These are phyloP conservation scores for Himantopus leucocephalus DNA, from an alignment of 2,113 vertebrate genomes.

Conservation along the genomic window DNA sequence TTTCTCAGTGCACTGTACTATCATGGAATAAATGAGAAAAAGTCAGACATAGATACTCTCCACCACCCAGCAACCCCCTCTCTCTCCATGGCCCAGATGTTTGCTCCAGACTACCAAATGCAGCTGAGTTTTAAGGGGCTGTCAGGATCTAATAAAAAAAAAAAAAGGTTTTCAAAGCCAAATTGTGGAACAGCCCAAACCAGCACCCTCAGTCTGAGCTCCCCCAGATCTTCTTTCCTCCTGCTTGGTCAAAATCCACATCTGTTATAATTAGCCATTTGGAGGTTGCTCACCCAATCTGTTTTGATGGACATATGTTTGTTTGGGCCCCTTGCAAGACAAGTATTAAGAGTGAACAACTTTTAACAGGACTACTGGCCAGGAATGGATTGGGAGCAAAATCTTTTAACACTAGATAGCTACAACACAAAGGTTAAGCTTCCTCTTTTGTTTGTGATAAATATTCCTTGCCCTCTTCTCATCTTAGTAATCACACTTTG, in stretches of 20 bases:
- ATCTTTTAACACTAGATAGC: background rate
- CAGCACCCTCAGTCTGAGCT: background rate
- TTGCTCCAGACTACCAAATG: background rate
- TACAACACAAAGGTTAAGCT: background rate
- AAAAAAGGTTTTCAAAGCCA: background rate
- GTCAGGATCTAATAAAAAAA: background rate
- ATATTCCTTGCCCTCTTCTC: background rate
- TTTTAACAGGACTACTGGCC: background rate
- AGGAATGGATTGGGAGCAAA: background rate
- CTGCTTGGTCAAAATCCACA: background rate
- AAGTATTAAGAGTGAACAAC: background rate
- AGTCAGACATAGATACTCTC: background rate
- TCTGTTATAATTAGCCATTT: background rate
- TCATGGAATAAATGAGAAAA: background rate
- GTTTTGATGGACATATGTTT: background rate
- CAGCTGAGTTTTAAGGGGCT: background rate
- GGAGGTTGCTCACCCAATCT: background rate
- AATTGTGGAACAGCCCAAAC: background rate
- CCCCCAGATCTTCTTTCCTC: background rate
- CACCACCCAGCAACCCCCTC: background rate
- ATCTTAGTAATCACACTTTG: background rate
- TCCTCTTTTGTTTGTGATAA: background rate
- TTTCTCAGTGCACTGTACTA: background rate
- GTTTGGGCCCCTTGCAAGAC: background rate
- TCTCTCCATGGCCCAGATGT: background rate